Conservation (phyloP, 2,888 invertebrate genomes). For the Aporophyla nigra region DNA sequence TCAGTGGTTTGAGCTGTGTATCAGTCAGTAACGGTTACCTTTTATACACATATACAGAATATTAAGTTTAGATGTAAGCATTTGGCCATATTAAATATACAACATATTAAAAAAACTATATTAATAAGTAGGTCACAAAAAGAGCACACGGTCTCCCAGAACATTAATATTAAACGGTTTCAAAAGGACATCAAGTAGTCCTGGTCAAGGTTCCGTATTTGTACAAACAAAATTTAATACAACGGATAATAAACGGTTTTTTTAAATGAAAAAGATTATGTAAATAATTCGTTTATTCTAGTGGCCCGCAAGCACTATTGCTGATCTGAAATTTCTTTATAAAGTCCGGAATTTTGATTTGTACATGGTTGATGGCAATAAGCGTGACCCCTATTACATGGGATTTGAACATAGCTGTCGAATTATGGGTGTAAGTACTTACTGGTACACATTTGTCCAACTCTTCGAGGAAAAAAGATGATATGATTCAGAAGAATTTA, state of each 20-base stretch:
- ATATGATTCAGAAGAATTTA: not conserved
- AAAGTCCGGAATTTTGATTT: not conserved
- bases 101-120: not conserved
- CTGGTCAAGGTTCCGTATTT: slow-evolving; percentile 18
- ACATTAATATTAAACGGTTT: slow-evolving; percentile 22
- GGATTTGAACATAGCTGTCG: not conserved
- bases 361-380: not conserved
- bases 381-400: not conserved
- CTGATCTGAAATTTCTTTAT: not conserved
- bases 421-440: not conserved
- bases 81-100: not conserved
- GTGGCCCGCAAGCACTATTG: not conserved
- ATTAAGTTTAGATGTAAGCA: too few relatives aligned
- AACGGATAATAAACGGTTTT: not conserved
- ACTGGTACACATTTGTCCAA: not conserved
- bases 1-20: too few relatives aligned
- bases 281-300: not conserved
- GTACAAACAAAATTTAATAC: not conserved
- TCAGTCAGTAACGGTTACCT: too few relatives aligned
- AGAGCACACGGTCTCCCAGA: slow-evolving; percentile 25
- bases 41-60: too few relatives aligned
- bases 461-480: not conserved
- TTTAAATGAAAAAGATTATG: not conserved
- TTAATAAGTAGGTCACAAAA: slow-evolving; percentile 14
- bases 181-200: slow-evolving; percentile 11